These are phyloP conservation scores for Smittia aterrima DNA, from an alignment of 2,888 invertebrate species.

Conservation along the genomic window DNA sequence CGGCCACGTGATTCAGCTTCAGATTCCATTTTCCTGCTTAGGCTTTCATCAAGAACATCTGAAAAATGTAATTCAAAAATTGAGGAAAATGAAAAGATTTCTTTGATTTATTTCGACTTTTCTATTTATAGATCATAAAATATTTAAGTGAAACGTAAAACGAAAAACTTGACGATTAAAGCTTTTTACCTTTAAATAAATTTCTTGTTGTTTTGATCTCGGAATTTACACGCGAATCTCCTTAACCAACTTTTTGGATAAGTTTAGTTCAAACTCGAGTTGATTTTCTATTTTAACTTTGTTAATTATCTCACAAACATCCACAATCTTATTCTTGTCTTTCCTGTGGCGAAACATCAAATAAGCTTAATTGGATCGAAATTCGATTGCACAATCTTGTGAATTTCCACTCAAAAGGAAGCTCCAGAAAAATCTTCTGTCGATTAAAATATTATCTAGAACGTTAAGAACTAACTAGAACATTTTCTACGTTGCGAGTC, in stretches of 20 bases:
- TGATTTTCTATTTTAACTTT: not conserved
- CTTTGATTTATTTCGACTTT: not conserved
- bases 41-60: constrained; percentile 44
- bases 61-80: constrained; percentile 22
- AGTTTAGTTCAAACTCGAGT: not conserved
- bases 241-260: not conserved
- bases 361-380: not conserved
- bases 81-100: not conserved
- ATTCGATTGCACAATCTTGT: not conserved
- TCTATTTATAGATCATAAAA: not conserved
- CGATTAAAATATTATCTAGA: too few relatives aligned
- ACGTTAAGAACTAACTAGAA: too few relatives aligned
- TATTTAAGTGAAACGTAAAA: too few relatives aligned
- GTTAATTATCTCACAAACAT: not conserved
- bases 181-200: not conserved
- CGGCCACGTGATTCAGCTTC: constrained; percentile 55
- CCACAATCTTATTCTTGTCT: not conserved
- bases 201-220: not conserved
- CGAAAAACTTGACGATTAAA: not conserved
- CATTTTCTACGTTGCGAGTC: too few relatives aligned
- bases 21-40: constrained; percentile 42
- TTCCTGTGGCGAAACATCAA: not conserved
- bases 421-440: not conserved
- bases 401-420: not conserved
- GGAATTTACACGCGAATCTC: not conserved